Percentiles rank a stretch among this genome's conserved stretches.
phyloP scores from a whole-genome alignment of 2,797 vertebrate genomes.

The Ammospiza maritima region DNA sequence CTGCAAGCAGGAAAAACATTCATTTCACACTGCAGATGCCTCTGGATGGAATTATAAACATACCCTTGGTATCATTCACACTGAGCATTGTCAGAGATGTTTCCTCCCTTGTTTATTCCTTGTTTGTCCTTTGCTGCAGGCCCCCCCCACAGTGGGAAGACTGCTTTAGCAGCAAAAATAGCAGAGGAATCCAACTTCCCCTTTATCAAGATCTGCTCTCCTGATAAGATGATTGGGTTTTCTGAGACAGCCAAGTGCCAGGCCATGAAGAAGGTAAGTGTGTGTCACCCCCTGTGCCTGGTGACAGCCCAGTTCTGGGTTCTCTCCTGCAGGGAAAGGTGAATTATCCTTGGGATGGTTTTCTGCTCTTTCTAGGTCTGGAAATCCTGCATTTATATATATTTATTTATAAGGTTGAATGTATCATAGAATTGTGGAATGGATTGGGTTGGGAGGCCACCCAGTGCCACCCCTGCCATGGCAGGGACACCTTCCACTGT shows the following conservation, averaged over 20 bases:
- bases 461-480: background rate
- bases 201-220: constrained; percentile 98
- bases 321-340: background rate
- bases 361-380: background rate
- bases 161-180: constrained; percentile 92
- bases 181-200: constrained; percentile 94
- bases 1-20: background rate
- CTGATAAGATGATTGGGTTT: constrained; percentile 97
- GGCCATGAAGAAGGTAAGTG: constrained; percentile 92
- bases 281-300: background rate
- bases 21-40: background rate
- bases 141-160: constrained; percentile 95
- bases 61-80: background rate
- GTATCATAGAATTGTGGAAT: background rate
- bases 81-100: background rate
- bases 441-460: accelerated
- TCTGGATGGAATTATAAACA: background rate
- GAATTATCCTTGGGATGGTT: background rate
- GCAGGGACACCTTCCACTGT: background rate
- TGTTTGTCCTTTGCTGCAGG: constrained; percentile 75
- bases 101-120: background rate
- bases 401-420: background rate
- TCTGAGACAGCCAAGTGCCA: constrained; percentile 97
- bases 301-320: background rate
- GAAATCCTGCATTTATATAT: background rate